Conservation (phyloP, 2,888 invertebrate species). For the Andrena dorsata region DNA sequence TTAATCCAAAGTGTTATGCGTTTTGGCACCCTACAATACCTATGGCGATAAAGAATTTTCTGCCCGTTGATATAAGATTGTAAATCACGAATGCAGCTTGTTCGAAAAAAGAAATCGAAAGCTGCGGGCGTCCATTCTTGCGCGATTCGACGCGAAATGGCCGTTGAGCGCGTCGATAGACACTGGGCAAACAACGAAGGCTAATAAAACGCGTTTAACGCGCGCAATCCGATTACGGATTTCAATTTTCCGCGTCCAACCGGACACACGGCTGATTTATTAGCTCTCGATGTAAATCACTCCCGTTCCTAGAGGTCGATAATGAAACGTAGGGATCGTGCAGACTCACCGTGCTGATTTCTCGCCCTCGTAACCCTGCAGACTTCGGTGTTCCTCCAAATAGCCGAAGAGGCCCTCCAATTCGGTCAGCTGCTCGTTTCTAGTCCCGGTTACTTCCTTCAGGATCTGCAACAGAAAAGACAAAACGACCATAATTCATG, state of each 20-base stretch:
- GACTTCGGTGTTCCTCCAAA: constrained; percentile 87
- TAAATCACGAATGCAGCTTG: no score
- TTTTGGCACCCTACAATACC: no score
- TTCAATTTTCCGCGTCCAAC: constrained; percentile 46
- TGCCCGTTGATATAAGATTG: no score
- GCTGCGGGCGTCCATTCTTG: background rate
- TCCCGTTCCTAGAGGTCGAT: constrained; percentile 16
- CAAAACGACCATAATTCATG: constrained; percentile 7
- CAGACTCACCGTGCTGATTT: constrained; percentile 79
- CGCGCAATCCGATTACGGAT: constrained; percentile 50
- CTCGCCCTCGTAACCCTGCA: constrained; percentile 85
- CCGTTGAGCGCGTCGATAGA: constrained; percentile 14
- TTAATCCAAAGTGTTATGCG: no score
- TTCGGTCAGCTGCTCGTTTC: constrained; percentile 89
- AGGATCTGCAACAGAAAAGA: constrained; percentile 48
- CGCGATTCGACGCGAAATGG: constrained; percentile 32
- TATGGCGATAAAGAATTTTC: no score
- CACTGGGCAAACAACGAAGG: constrained; percentile 37
- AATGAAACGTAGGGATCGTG: constrained; percentile 56
- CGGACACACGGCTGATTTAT: constrained; percentile 52
- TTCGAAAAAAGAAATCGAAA: background rate
- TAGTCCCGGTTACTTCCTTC: constrained; percentile 84
- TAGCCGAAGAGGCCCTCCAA: constrained; percentile 89
- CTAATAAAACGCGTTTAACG: constrained; percentile 45
- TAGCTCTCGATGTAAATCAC: constrained; percentile 51